Evolutionary conservation across 2,113 vertebrate genomes (phyloP), one percentile per base, ranked within the genome.

Genomic region (Acanthisitta chloris): DNA sequence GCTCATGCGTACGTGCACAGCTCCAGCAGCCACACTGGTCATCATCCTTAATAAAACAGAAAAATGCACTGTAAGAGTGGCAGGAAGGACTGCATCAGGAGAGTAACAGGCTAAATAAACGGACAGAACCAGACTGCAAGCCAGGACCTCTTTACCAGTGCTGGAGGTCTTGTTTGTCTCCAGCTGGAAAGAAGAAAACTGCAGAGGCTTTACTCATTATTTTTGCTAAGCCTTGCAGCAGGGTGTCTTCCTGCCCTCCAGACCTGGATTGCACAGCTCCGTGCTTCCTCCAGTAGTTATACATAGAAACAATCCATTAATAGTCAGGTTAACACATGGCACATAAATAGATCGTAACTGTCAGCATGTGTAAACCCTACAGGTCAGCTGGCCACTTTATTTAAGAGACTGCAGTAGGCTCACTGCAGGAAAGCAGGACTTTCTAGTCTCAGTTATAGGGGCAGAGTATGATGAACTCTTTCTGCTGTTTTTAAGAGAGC

Each of bases 301-400:
- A 91, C n/a, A 89, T n/a, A 89, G 78, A 91, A 95, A 80, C 71
- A 92, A 93, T 54, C 74, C 65, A 85, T 81, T 88, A 94, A 72
- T 70, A 79, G 66, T 9, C 70, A 92, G 61, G 81, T 91, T 83
- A 94, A 94, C 7, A 3, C 34, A 33, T 4, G 10, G 66, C 51
- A 79, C 65, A 25, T 54, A 89, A 89, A 91, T 26, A 79, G 69
- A 72, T 31, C 0, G 0, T 57, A 52, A 52, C 80, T 95, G 85
- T 73, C 87, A 91, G 58, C 66, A 20, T 12, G 67, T 51, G 82
- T 93, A 80, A 95, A 74, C 71, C 88, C 64, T 48, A 42, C 82
- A 71, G 85, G 88, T 86, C 14, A 4, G 49, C 43, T 55, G 54
- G 71, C 19, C 25, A 10, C 62, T 87, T 82, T 38, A 74, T 40